Base-by-base conservation (phyloP, 2,888 invertebrate genomes). In the Orthosia incerta region DNA sequence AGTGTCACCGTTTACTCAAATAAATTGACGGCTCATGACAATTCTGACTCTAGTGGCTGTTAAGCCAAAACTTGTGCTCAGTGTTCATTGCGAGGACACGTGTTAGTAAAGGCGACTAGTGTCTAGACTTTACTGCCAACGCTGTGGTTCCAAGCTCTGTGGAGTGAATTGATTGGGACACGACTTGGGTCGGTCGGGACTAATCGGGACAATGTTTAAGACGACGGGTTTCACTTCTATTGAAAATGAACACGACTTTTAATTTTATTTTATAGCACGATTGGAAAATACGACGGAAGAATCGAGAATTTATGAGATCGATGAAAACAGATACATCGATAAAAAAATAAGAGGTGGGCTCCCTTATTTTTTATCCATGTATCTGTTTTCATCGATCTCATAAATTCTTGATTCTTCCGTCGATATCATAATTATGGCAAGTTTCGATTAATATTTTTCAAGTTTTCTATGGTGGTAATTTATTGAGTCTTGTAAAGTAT, bases 81-180 rank as follows among this genome's bases (percentile, higher is more conserved):
- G 31, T 7, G 31, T 7, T 31, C 31, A 7, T 7, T 31, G 31
- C 31, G 7, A 31, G 31, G 31, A 31, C 39, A 39, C 39, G 39
- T 39, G 39, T 39, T 39, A 39, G 39, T 39, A 39, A 39, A 39
- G 39, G 39, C 39, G 39, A 39, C 39, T 31, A 5, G 4, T 3
- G 26, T 31, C 3, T 31, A 31, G 31, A 31, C 7, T 5, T 31
- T 7, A 31, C 39, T n/a, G 31, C 57, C 31, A 1, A 4, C n/a
- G 5, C 4, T 39, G 7, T 15, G 39, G 1, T 59, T 59, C 59
- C 3, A 3, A 20, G 45, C 20, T 45, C 60, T 60, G 39, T 60
- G 65, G 63, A 23, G 46, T 15, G 39, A 64, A 83, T 80, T 80
- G 74, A 83, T 80, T 51, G 80, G 51, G 65, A 66, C 46, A 39